Evolutionary conservation across 2,113 vertebrate species (phyloP).

Genomic region (Grammomys surdaster): DNA sequence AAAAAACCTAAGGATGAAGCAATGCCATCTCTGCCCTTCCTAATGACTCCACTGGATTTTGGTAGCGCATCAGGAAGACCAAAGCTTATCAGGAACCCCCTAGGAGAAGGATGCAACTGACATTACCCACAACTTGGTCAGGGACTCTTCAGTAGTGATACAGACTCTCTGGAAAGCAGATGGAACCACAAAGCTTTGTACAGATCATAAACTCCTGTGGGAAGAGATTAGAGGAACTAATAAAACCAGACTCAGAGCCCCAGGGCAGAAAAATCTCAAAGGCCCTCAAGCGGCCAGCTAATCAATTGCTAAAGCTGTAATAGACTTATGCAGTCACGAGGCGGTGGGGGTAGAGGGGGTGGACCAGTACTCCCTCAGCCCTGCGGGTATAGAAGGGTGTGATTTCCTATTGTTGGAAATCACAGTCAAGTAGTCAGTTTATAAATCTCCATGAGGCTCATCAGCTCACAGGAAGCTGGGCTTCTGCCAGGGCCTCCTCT

Average conservation of each 20-base stretch:
- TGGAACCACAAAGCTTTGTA: background rate
- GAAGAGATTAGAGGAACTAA: background rate
- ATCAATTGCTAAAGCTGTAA: background rate
- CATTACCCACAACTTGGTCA: background rate
- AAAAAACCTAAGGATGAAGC: background rate
- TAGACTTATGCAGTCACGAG: background rate
- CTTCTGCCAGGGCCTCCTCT: background rate
- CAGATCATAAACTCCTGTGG: background rate
- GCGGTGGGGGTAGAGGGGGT: too few species aligned
- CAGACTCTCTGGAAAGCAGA: background rate
- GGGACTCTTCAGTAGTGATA: background rate
- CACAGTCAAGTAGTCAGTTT: background rate
- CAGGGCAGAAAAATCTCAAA: background rate
- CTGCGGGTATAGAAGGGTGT: background rate
- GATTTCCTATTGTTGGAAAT: background rate
- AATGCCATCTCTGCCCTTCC: background rate
- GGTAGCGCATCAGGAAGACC: background rate
- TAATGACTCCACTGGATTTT: background rate
- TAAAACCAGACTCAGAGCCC: conserved; percentile 26
- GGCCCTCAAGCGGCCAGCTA: background rate
- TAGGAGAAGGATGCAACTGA: background rate
- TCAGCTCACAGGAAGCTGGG: background rate
- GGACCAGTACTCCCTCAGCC: background rate
- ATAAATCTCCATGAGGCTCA: background rate
- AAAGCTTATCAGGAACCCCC: background rate